A percentile compares a stretch with the other conserved stretches of the same genome.
Conservation (phyloP, 2,113 vertebrate genomes). For the Lichenostomus cassidix region DNA sequence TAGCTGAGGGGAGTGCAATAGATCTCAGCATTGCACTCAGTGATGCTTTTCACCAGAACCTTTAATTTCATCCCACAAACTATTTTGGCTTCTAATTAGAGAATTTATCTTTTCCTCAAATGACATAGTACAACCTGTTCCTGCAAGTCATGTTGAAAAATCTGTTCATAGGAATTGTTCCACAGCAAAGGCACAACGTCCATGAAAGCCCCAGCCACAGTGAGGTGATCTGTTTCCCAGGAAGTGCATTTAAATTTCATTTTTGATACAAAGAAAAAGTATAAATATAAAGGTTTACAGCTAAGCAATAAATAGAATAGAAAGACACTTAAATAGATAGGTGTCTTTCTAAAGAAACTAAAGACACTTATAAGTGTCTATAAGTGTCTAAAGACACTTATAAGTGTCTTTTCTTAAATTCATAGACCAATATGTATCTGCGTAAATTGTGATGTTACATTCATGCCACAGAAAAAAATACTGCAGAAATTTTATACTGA, state of each 20-base stretch:
- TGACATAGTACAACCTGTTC: background rate
- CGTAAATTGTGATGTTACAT: background rate
- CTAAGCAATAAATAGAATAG: background rate
- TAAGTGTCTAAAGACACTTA: too few relatives aligned
- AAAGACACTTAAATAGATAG: background rate
- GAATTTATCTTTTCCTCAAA: background rate
- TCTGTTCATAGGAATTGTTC: background rate
- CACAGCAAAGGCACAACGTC: background rate
- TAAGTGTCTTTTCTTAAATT: too few relatives aligned
- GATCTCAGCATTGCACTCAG: background rate
- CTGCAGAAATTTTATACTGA: background rate
- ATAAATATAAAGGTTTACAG: background rate
- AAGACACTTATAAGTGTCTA: too few relatives aligned
- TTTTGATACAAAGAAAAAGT: background rate
- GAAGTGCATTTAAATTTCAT: background rate
- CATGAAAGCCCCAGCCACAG: background rate
- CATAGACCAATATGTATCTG: background rate
- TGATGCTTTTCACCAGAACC: background rate
- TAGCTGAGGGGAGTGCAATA: background rate
- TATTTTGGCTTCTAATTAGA: background rate
- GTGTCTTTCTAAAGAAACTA: too few relatives aligned
- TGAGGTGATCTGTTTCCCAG: background rate
- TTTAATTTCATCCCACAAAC: background rate
- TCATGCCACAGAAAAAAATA: background rate
- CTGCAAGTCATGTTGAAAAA: background rate